A percentile compares a stretch with the other conserved stretches of the same genome.
phyloP scores from a whole-genome alignment of 2,888 invertebrate genomes.

The Apantesis nais region DNA sequence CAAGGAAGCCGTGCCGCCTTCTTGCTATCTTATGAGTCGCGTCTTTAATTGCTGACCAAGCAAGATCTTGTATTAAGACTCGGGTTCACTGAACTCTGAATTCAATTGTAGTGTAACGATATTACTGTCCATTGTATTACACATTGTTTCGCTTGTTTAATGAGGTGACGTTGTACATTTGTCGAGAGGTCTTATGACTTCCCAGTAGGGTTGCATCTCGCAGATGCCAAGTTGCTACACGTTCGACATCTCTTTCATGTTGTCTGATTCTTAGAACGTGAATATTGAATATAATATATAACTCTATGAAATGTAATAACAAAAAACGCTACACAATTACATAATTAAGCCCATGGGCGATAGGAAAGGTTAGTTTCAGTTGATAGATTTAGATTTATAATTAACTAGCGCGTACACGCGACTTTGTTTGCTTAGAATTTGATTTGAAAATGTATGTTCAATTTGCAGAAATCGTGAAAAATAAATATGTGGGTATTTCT shows the following conservation, averaged over 20 bases:
- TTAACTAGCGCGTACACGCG: too few species aligned
- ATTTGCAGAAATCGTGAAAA: too few species aligned
- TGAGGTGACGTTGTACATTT: not conserved
- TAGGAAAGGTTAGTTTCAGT: too few species aligned
- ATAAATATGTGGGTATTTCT: too few species aligned
- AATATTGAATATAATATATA: too few species aligned
- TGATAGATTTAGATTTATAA: too few species aligned
- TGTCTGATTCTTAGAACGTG: too few species aligned
- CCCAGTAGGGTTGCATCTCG: not conserved
- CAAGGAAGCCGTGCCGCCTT: not conserved
- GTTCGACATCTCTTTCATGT: not conserved
- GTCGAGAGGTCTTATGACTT: not conserved
- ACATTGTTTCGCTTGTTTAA: conserved; percentile 1
- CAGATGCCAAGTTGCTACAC: not conserved
- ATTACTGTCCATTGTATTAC: not conserved
- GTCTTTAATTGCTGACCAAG: not conserved
- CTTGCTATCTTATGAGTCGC: not conserved
- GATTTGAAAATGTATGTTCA: too few species aligned
- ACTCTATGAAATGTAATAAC: too few species aligned
- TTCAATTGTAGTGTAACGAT: not conserved
- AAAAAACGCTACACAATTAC: too few species aligned
- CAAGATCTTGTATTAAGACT: conserved; percentile 5
- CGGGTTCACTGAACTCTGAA: not conserved
- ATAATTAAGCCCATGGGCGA: too few species aligned
- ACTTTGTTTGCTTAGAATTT: too few species aligned